Evolutionary conservation across 2,113 vertebrate species (phyloP), one percentile per base, ranked within the genome.

Genomic region (Bagarius yarrelli): DNA sequence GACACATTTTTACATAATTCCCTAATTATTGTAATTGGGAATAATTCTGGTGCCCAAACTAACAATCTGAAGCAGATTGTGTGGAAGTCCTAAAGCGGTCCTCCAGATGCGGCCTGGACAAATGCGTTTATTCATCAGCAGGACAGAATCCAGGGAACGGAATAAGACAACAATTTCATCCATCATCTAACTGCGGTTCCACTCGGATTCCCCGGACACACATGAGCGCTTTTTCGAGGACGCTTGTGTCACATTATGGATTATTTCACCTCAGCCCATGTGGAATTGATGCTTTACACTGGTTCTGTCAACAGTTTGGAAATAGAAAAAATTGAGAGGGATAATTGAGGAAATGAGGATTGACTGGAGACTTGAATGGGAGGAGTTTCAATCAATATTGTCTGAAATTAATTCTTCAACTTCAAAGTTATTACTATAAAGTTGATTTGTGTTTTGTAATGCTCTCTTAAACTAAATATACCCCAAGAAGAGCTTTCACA

Each of bases 231-330:
- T 25, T n/a, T 11, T 27, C 23, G 73, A 76, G 55, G 73, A 76
- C 34, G 15, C 55, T 11, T 18, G 73, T 76, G 55, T 76, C 55
- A 76, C 73, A 25, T 76, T 76, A 76, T 76, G 32, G 32, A 59
- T 56, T 57, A 75, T 75, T 57, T 72, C 70, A 72, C 25, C 70
- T 72, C 5, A 23, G 23, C 16, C 73, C 5, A 25, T 76, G 21
- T 59, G 34, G 55, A 75, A 75, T n/a, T 57, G 21, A 23, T 36
- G 32, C 8, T 23, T 75, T 36, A 34, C 21, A 59, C 27, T 32
- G 27, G 70, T 23, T 14, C 47, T 44, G 19, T 52, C n/a, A 53
- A 30, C 16, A 0, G 16, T 19, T 30, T 50, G 25, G 16, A 8
- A 50, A 47, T 23, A 19, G 47, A 67, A 50, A 32, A 6, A 16